Base-by-base conservation (phyloP, 2,888 invertebrate genomes). In the Antheraea assamensis region DNA sequence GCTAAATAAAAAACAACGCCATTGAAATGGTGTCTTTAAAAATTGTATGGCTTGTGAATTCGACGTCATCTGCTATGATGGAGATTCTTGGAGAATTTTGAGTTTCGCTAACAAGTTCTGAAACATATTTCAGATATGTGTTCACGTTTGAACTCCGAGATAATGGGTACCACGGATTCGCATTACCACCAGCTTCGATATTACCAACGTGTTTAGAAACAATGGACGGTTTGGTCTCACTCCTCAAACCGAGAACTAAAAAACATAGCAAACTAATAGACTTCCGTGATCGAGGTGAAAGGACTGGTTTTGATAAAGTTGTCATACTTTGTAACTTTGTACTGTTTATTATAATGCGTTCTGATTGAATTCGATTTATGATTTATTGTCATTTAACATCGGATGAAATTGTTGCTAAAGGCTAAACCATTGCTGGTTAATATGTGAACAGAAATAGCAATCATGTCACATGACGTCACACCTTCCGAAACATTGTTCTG, bases 141-240 rank as follows among this genome's bases (percentile, higher is more conserved):
- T 95, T 96, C 78, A 96, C 96, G 0, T 96, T 97, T 72, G 97
- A 98, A 86, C 91, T 97, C 3, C 92, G 96, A 7, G 97, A 97
- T 81, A 88, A 82, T 0, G 95, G 96, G 0, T 78, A 83, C 47
- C 90, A 95, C 68, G 97, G 97, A 0, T 97, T 97, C 82, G 85
- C 96, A 8, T 87, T 97, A 10, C 97, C 97, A 0, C 90, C 96
- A 0, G 77, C 87, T 0, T 92, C 96, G 79, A 97, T 97, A 71
- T 83, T 95, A 30, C 96, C 96, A 0, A 96, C 96, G 0, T 96
- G 96, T 70, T 81, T 89, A 74, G 97, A 97, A 85, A 95, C 95
- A 0, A 77, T 96, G 76, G 96, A 95, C 68, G 95, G 95, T 0
- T 30, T 95, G 0, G 70, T 95, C 0, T 78, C 83, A 0, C 66